Conservation (phyloP, 2,113 vertebrate genomes). For the Macrotus californicus region DNA sequence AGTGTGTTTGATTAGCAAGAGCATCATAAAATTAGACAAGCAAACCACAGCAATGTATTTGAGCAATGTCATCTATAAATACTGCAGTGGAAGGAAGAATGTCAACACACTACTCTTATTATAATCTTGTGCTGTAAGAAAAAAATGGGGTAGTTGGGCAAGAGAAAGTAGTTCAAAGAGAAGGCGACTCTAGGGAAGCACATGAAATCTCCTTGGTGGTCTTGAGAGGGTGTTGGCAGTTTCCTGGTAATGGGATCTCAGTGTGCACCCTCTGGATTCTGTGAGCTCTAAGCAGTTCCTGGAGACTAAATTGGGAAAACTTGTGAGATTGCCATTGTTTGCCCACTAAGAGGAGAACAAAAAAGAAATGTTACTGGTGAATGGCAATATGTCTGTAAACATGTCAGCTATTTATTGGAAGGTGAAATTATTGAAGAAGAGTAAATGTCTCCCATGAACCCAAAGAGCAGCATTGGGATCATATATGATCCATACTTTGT, state of each 20-base stretch:
- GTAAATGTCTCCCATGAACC: not conserved
- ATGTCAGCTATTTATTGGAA: not conserved
- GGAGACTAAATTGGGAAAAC: not conserved
- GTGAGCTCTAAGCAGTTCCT: not conserved
- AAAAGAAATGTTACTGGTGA: not conserved
- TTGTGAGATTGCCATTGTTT: not conserved
- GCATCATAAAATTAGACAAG: constrained; percentile 59
- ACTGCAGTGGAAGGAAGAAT: constrained; percentile 35
- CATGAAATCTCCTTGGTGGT: not conserved
- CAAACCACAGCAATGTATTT: constrained; percentile 35
- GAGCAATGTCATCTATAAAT: constrained; percentile 52
- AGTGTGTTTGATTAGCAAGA: constrained; percentile 62
- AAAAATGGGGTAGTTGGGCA: not conserved
- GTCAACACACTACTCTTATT: constrained; percentile 17
- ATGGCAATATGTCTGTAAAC: not conserved
- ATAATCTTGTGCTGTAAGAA: not conserved
- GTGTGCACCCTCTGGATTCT: not conserved
- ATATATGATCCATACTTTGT: not conserved
- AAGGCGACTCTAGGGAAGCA: not conserved
- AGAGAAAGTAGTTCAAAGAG: not conserved
- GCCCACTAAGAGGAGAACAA: not conserved
- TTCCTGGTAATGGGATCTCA: not conserved
- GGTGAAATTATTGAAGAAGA: not conserved
- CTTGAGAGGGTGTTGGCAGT: not conserved
- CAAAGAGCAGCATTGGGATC: not conserved